Conservation (phyloP, 2,888 invertebrate genomes). For the Sminthurides aquaticus region DNA sequence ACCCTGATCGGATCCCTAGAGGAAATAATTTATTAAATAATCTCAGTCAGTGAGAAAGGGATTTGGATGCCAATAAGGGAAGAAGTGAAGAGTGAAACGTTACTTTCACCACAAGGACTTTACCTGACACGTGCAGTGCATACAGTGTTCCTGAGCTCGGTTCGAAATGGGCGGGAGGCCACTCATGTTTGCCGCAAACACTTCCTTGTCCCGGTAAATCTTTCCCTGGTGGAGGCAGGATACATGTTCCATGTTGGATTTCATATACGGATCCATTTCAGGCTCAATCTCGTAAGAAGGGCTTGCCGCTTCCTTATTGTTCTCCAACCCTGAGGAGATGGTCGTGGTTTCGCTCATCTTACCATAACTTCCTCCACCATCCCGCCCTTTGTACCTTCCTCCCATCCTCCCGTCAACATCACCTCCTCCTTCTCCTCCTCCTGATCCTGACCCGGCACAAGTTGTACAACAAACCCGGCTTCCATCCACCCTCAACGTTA, state of each 20-base stretch:
- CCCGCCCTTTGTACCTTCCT: background rate
- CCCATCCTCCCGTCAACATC: constrained; percentile 9
- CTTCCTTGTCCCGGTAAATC: constrained; percentile 47
- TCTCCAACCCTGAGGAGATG: background rate
- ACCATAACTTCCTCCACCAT: background rate
- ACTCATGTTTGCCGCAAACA: constrained; percentile 47
- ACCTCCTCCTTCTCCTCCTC: background rate
- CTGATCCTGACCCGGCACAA: background rate
- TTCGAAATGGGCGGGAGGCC: constrained; percentile 44
- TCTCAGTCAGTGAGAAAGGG: too few relatives aligned
- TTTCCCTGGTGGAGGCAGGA: constrained; percentile 45
- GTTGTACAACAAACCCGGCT: background rate
- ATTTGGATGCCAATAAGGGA: too few relatives aligned
- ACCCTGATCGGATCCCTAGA: too few relatives aligned
- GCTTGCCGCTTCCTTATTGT: background rate
- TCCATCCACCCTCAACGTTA: background rate
- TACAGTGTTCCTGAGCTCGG: constrained; percentile 47
- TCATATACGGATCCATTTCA: constrained; percentile 19
- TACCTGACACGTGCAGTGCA: constrained; percentile 49
- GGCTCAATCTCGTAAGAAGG: constrained; percentile 21
- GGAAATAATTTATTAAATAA: too few relatives aligned
- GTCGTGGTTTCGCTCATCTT: background rate
- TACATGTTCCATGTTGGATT: constrained; percentile 22
- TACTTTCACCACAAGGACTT: too few relatives aligned
- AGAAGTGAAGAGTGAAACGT: too few relatives aligned